phyloP scores from a whole-genome alignment of 2,113 vertebrate species.

The Epinephelus cyanopodus region DNA sequence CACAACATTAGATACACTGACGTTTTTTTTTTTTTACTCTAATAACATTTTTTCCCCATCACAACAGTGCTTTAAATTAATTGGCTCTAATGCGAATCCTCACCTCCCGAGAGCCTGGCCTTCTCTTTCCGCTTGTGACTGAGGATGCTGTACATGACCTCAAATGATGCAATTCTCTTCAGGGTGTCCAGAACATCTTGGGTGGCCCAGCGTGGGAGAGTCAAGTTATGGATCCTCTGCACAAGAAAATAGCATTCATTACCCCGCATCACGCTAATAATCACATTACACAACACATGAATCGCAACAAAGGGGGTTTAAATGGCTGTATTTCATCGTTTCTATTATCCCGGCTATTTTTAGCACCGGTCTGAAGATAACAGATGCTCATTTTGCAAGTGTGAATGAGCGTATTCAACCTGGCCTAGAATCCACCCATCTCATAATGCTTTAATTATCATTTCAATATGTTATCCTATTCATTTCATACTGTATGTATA shows the following conservation, averaged over 20 bases:
- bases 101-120: constrained; percentile 90
- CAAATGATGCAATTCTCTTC: constrained; percentile 85
- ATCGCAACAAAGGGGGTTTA: constrained; percentile 49
- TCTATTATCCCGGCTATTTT: constrained; percentile 72
- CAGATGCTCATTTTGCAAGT: constrained; percentile 78
- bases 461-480: constrained; percentile 69
- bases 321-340: constrained; percentile 57
- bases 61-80: constrained; percentile 33
- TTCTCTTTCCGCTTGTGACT: constrained; percentile 88
- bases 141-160: constrained; percentile 84
- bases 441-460: constrained; percentile 67
- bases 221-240: constrained; percentile 88
- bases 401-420: constrained; percentile 71
- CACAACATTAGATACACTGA: constrained; percentile 27
- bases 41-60: constrained; percentile 15
- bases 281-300: constrained; percentile 55
- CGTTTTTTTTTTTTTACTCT: neutral
- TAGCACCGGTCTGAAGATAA: constrained; percentile 70
- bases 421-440: constrained; percentile 62
- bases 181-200: constrained; percentile 83
- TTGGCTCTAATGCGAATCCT: constrained; percentile 57
- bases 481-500: constrained; percentile 41
- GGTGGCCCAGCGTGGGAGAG: constrained; percentile 89
- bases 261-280: constrained; percentile 39
- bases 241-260: constrained; percentile 37